phyloP scores from a whole-genome alignment of 2,113 vertebrate species.

The Periophthalmus modestus region DNA sequence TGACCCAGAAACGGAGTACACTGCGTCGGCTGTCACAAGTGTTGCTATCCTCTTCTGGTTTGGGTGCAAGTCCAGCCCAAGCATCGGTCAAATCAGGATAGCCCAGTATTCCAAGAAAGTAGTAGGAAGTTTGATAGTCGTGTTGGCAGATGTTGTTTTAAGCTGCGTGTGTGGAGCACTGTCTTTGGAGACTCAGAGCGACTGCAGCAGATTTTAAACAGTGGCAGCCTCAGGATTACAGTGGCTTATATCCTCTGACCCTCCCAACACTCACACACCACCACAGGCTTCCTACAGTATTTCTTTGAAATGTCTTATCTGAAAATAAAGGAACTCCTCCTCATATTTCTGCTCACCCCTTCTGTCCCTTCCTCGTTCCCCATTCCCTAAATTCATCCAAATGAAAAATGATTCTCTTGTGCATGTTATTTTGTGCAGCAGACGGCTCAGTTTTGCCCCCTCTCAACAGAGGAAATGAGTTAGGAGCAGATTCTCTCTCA shows the following conservation, averaged over 20 bases:
- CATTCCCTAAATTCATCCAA: constrained; percentile 57
- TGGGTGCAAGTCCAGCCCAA: constrained; percentile 4
- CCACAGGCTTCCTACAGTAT: constrained; percentile 44
- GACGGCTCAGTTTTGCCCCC: constrained; percentile 51
- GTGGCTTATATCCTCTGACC: constrained; percentile 82
- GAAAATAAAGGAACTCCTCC: constrained; percentile 60
- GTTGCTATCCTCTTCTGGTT: not conserved
- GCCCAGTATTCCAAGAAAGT: constrained; percentile 33
- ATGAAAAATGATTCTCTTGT: constrained; percentile 57
- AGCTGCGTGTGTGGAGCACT: constrained; percentile 60
- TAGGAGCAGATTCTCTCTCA: constrained; percentile 69
- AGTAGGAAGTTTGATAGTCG: constrained; percentile 54
- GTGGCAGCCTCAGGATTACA: constrained; percentile 82
- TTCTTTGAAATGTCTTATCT: constrained; percentile 77
- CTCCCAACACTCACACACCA: constrained; percentile 15
- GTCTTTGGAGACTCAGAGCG: constrained; percentile 61
- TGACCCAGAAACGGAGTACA: not conserved
- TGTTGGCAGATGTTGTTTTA: constrained; percentile 76
- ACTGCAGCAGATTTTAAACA: constrained; percentile 73
- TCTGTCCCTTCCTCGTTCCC: constrained; percentile 20
- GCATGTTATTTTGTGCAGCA: constrained; percentile 52
- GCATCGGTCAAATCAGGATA: constrained; percentile 30
- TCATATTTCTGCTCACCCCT: constrained; percentile 25
- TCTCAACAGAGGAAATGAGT: constrained; percentile 68
- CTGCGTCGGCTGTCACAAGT: not conserved